Percentiles rank a stretch among this genome's conserved stretches.
These are phyloP conservation scores for Scalopus aquaticus DNA, from an alignment of 2,113 vertebrate genomes.

Conservation along the genomic window DNA sequence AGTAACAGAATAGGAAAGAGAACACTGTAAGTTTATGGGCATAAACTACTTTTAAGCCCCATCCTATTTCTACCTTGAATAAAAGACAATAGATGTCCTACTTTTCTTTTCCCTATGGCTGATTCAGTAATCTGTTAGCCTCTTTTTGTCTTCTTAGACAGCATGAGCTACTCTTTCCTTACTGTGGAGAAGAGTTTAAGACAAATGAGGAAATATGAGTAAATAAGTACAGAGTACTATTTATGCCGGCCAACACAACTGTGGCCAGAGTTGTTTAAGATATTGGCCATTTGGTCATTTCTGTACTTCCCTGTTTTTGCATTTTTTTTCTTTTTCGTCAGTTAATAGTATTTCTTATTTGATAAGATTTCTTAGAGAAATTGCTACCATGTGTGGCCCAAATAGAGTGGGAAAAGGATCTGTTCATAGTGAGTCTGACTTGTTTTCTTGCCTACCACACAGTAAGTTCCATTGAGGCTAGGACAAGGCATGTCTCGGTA, in stretches of 20 bases:
- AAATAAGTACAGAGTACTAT: not conserved
- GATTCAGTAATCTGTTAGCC: not conserved
- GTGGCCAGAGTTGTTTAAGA: not conserved
- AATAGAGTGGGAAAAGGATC: not conserved
- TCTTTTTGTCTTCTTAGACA: not conserved
- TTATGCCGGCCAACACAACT: not conserved
- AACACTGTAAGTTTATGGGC: not conserved
- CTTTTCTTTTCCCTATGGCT: not conserved
- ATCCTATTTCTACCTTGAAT: constrained; percentile 13
- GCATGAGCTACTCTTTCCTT: not conserved
- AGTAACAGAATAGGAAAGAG: not conserved
- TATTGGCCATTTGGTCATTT: not conserved
- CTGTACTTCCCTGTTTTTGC: not conserved
- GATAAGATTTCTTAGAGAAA: not conserved
- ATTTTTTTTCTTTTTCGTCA: not conserved
- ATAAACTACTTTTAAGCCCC: not conserved
- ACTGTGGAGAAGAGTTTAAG: not conserved
- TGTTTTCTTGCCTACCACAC: not conserved
- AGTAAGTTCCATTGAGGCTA: not conserved
- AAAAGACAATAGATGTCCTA: not conserved
- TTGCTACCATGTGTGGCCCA: not conserved
- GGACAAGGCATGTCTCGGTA: constrained; percentile 1
- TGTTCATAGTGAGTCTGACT: not conserved
- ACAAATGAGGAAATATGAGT: not conserved
- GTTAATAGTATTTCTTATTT: not conserved